phyloP scores from a whole-genome alignment of 1,140 invertebrate species.

The Drosophila tsacasi region DNA sequence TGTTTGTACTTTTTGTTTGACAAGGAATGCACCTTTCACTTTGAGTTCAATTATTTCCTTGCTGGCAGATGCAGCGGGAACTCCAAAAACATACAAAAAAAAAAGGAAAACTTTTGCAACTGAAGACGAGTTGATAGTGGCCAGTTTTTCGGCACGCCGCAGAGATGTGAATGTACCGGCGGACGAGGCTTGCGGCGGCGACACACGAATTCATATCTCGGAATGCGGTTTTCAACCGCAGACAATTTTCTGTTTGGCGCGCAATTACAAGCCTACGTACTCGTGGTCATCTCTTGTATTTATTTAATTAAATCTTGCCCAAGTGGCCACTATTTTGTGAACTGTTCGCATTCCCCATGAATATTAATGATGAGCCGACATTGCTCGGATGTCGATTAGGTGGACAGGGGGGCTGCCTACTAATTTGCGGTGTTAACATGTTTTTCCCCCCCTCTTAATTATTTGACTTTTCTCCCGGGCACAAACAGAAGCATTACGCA shows the following conservation, averaged over 20 bases:
- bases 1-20: slow-evolving; percentile 9
- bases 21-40: slow-evolving; percentile 59
- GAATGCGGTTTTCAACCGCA: slow-evolving; percentile 58
- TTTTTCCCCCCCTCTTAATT: slow-evolving; percentile 38
- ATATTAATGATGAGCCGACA: slow-evolving; percentile 51
- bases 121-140: slow-evolving; percentile 44
- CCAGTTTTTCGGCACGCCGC: slow-evolving; percentile 43
- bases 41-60: slow-evolving; percentile 55
- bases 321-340: slow-evolving; percentile 25
- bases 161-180: slow-evolving; percentile 47
- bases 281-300: slow-evolving; percentile 43
- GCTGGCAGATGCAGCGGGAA: slow-evolving; percentile 34
- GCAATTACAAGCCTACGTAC: slow-evolving; percentile 32
- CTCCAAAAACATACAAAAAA: slow-evolving; percentile 20
- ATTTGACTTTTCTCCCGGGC: slow-evolving; percentile 36
- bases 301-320: slow-evolving; percentile 62
- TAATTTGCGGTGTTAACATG: slow-evolving; percentile 52
- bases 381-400: slow-evolving; percentile 53
- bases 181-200: slow-evolving; percentile 43
- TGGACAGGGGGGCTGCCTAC: slow-evolving; percentile 20
- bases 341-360: slow-evolving; percentile 53
- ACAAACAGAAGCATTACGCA: slow-evolving; percentile 22
- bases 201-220: slow-evolving; percentile 72
- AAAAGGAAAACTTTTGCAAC: slow-evolving; percentile 70
- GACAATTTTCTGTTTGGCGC: slow-evolving; percentile 47